These are phyloP conservation scores for Trogon melanurus DNA, from an alignment of 2,113 vertebrate genomes.

Conservation along the genomic window DNA sequence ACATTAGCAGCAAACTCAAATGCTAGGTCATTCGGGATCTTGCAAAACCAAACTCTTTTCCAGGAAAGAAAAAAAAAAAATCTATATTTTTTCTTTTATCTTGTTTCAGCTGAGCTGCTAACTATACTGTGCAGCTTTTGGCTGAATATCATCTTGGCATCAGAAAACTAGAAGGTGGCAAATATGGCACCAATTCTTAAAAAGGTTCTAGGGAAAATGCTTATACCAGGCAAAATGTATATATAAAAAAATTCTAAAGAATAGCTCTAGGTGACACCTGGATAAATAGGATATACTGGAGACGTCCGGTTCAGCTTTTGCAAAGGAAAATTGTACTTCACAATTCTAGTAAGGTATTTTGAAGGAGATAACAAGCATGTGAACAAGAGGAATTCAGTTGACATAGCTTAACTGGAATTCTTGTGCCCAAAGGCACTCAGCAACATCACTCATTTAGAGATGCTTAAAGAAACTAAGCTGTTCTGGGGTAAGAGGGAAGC, in stretches of 20 bases:
- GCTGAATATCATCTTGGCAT: conserved; percentile 32
- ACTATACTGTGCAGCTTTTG: not conserved
- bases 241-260: not conserved
- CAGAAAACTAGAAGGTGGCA: conserved; percentile 7
- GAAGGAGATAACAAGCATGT: not conserved
- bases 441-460: not conserved
- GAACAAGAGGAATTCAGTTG: not conserved
- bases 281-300: not conserved
- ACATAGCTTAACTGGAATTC: not conserved
- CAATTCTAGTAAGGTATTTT: not conserved
- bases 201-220: conserved; percentile 7
- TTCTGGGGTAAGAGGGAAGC: not conserved
- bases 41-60: not conserved
- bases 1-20: conserved; percentile 30
- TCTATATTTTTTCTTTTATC: not conserved
- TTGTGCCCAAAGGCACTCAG: not conserved
- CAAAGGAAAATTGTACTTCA: not conserved
- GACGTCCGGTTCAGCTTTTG: not conserved
- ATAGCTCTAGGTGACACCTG: not conserved
- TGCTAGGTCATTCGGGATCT: conserved; percentile 15
- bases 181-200: not conserved
- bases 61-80: not conserved
- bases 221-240: not conserved
- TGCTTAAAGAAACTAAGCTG: not conserved
- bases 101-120: conserved; percentile 8